These are phyloP conservation scores for Eidolon dupreanum DNA, from an alignment of 2,797 vertebrate genomes.

Conservation along the genomic window DNA sequence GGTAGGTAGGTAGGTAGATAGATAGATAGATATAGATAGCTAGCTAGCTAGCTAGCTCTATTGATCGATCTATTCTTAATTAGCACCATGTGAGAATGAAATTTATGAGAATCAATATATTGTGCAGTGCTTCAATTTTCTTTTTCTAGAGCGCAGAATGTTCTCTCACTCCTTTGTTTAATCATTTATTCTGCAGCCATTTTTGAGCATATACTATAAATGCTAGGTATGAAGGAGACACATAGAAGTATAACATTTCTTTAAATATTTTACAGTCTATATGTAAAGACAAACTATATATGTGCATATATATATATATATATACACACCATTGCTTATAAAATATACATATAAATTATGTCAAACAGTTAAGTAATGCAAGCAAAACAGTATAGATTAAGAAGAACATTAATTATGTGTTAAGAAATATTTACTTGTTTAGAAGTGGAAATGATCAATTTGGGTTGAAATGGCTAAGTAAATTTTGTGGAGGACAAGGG, in stretches of 20 bases:
- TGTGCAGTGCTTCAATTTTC: not conserved
- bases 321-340: not conserved
- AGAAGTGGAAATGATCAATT: not conserved
- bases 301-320: not conserved
- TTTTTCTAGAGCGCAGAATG: not conserved
- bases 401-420: not conserved
- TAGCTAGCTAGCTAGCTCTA: too few relatives aligned
- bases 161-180: not conserved
- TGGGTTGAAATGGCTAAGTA: not conserved
- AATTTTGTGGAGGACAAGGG: not conserved
- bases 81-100: not conserved
- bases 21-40: too few relatives aligned
- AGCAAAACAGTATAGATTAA: not conserved
- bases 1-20: too few relatives aligned
- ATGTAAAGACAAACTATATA: not conserved
- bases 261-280: not conserved
- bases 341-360: not conserved
- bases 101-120: not conserved
- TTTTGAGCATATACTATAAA: not conserved
- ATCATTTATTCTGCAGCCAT: not conserved
- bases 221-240: not conserved
- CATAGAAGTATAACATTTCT: not conserved
- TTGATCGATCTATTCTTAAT: not conserved
- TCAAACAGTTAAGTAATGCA: not conserved
- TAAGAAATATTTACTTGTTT: not conserved